phyloP scores from a whole-genome alignment of 2,888 invertebrate genomes.

The Amphiduros pacificus region DNA sequence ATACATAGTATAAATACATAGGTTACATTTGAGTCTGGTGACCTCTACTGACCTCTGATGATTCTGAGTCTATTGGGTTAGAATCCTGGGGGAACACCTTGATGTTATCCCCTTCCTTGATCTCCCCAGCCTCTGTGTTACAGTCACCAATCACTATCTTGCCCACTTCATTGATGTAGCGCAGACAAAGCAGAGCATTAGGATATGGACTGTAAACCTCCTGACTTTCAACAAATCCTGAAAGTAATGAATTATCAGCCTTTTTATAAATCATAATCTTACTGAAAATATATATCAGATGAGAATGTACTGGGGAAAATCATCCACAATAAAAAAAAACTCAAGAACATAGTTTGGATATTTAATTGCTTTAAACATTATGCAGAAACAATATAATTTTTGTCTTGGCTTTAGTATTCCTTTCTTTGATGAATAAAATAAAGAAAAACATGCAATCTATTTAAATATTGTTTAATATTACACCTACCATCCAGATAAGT shows the following conservation, averaged over 20 bases:
- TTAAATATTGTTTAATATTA: background rate
- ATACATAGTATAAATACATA: too few species aligned
- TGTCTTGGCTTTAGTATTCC: background rate
- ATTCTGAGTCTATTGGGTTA: too few species aligned
- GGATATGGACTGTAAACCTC: constrained; percentile 56
- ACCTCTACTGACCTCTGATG: too few species aligned
- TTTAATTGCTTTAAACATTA: background rate
- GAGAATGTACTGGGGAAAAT: too few species aligned
- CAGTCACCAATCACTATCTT: constrained; percentile 53
- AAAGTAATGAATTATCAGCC: too few species aligned
- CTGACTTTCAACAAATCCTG: constrained; percentile 54
- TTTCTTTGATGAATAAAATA: background rate
- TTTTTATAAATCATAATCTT: too few species aligned
- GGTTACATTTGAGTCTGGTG: too few species aligned
- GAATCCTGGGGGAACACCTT: too few species aligned
- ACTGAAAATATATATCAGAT: too few species aligned
- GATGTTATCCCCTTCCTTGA: constrained; percentile 40
- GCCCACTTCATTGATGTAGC: constrained; percentile 57
- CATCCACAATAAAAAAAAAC: too few species aligned
- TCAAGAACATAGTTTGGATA: constrained; percentile 1
- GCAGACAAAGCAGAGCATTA: constrained; percentile 52
- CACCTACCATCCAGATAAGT: constrained; percentile 55
- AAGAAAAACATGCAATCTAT: background rate
- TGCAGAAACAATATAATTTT: background rate
- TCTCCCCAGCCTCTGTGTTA: constrained; percentile 44